These are phyloP conservation scores for Helicoverpa assulta DNA, from an alignment of 2,888 invertebrate genomes.

Conservation along the genomic window DNA sequence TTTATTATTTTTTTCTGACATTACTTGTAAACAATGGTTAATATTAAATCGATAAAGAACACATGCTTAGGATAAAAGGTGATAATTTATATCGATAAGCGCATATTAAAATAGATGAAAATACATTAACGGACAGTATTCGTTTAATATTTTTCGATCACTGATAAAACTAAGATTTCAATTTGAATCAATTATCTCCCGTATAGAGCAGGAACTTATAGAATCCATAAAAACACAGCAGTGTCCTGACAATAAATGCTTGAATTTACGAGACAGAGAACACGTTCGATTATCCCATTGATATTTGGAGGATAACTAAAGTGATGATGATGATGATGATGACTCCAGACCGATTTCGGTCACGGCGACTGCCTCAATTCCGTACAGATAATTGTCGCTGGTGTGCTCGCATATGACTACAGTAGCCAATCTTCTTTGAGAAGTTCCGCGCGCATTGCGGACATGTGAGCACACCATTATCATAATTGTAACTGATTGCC, in stretches of 20 bases:
- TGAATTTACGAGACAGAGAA: constrained; percentile 58
- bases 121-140: constrained; percentile 4
- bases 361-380: too few species aligned
- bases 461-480: too few species aligned
- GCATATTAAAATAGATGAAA: constrained; percentile 5
- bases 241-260: constrained; percentile 37
- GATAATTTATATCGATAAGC: constrained; percentile 43
- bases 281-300: constrained; percentile 41
- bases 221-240: constrained; percentile 1
- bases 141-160: neutral
- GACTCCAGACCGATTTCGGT: too few species aligned
- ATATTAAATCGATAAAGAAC: constrained; percentile 58
- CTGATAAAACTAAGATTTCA: neutral
- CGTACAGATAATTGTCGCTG: too few species aligned
- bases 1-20: constrained; percentile 59
- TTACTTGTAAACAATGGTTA: constrained; percentile 60
- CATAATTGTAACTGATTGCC: too few species aligned
- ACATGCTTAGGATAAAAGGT: constrained; percentile 42
- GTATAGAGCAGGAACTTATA: constrained; percentile 5
- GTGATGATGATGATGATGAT: too few species aligned
- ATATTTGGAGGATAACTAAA: constrained; percentile 55
- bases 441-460: too few species aligned
- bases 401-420: too few species aligned
- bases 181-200: neutral
- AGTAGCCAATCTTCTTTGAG: too few species aligned